Evolutionary conservation across 2,113 vertebrate species (phyloP).

Genomic region (Silurus glanis): DNA sequence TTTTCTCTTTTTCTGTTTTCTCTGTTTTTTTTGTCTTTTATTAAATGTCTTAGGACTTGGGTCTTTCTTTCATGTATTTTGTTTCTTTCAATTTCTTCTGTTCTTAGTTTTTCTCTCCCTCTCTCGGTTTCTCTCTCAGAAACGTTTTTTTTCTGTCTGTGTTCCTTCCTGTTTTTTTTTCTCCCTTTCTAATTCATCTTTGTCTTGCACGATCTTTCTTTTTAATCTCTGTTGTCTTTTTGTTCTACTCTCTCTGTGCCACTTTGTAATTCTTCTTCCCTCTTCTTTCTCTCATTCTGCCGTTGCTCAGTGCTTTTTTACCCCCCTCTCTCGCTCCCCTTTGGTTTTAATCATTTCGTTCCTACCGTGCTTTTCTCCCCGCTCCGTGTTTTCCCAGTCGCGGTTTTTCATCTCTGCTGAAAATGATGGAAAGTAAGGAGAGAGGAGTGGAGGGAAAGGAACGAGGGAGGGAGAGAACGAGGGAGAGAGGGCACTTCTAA

Average conservation of each 20-base stretch:
- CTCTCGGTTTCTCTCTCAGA: neutral
- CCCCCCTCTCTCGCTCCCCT: neutral
- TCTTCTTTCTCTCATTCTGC: neutral
- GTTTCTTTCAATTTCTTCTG: neutral
- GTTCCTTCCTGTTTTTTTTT: neutral
- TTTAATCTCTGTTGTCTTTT: neutral
- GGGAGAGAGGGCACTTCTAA: slow-evolving; percentile 40
- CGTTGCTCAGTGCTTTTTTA: neutral
- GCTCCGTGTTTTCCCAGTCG: neutral
- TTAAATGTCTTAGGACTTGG: no score
- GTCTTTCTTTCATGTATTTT: no score
- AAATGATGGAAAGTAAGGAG: slow-evolving; percentile 1
- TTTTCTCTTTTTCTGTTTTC: neutral
- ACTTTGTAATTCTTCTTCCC: no score
- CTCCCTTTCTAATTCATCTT: neutral
- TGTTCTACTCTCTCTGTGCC: neutral
- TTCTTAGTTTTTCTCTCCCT: no score
- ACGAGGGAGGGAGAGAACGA: neutral
- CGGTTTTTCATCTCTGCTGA: neutral
- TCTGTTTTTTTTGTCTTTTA: neutral
- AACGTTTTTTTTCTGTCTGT: neutral
- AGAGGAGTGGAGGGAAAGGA: neutral
- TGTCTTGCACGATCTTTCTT: neutral
- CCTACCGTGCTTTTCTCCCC: neutral
- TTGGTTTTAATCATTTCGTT: slow-evolving; percentile 1